These are phyloP conservation scores for Frankliniella intonsa DNA, from an alignment of 2,888 invertebrate species.

Conservation along the genomic window DNA sequence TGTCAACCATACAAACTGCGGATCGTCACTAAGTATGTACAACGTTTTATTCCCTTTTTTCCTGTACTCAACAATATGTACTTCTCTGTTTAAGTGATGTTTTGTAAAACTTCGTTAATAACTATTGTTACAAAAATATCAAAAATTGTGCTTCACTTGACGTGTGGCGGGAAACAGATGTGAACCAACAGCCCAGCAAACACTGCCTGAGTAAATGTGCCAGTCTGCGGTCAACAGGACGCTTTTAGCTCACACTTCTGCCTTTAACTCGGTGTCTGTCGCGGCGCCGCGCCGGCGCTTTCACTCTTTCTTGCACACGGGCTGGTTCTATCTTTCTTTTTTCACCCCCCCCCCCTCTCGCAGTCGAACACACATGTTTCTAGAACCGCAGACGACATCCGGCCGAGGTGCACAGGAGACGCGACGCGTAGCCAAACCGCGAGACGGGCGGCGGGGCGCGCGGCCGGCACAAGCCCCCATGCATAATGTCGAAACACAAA, in stretches of 20 bases:
- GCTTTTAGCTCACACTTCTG: background rate
- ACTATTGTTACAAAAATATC: background rate
- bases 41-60: too few relatives aligned
- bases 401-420: background rate
- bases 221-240: background rate
- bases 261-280: background rate
- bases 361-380: background rate
- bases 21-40: too few relatives aligned
- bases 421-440: background rate
- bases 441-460: background rate
- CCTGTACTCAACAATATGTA: too few relatives aligned
- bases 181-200: background rate
- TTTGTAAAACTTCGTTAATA: constrained; percentile 9
- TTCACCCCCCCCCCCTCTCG: background rate
- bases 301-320: background rate
- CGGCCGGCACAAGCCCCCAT: background rate
- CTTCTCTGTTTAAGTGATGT: background rate
- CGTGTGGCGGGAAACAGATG: background rate
- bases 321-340: background rate
- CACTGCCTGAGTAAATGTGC: too few relatives aligned
- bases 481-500: background rate
- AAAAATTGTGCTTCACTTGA: background rate
- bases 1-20: too few relatives aligned
- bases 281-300: background rate
- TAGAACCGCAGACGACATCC: constrained; percentile 19